A percentile compares a stretch with the other conserved stretches of the same genome.
Conservation (phyloP, 2,113 vertebrate genomes). For the Cervus canadensis region DNA sequence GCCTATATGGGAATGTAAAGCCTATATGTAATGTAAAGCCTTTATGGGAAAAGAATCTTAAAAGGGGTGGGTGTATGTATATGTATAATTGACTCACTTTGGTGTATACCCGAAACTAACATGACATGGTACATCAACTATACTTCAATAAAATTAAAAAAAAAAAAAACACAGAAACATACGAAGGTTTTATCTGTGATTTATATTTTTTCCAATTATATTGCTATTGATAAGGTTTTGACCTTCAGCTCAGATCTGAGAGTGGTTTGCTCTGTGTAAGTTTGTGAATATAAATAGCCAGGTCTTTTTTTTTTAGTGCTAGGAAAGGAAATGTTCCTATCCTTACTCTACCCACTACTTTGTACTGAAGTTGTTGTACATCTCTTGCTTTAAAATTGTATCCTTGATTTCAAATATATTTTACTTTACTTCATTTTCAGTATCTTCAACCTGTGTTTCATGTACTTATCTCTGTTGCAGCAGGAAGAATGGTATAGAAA, state of each 20-base stretch:
- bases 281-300: neutral
- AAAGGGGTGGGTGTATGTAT: neutral
- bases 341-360: neutral
- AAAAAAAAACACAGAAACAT: neutral
- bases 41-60: neutral
- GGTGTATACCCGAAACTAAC: neutral
- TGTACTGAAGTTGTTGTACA: neutral
- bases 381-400: neutral
- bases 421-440: slow-evolving; percentile 3
- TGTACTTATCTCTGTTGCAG: slow-evolving; percentile 1
- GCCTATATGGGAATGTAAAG: neutral
- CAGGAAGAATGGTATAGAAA: slow-evolving; percentile 28
- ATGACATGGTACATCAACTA: neutral
- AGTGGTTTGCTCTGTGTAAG: neutral
- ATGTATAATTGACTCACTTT: neutral
- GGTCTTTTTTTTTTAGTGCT: neutral
- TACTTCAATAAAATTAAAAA: neutral
- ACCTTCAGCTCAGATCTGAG: neutral
- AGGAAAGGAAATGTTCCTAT: neutral
- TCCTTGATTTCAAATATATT: slow-evolving; percentile 12
- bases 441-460: neutral
- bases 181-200: neutral
- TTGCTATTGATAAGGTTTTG: slow-evolving; percentile 4
- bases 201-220: neutral
- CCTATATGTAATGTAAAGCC: neutral